Conservation (phyloP, 2,797 vertebrate genomes). For the Tiaroga cobitis region DNA sequence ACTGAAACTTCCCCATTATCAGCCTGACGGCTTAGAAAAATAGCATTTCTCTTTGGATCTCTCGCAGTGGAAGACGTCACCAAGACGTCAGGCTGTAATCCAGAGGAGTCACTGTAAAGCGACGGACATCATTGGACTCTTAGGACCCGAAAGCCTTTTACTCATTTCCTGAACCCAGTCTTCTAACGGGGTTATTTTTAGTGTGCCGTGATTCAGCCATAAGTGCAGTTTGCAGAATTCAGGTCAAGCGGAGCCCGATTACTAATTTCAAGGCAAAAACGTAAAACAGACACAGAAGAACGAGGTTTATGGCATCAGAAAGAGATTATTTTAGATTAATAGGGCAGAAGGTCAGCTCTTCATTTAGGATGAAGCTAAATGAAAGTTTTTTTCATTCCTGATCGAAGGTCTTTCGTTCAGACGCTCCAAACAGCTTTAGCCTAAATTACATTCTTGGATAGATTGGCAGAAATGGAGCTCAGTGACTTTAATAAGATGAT, state of each 20-base stretch:
- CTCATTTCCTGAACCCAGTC: conserved; percentile 47
- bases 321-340: conserved; percentile 47
- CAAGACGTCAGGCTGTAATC: conserved; percentile 7
- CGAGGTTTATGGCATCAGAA: conserved; percentile 34
- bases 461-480: conserved; percentile 28
- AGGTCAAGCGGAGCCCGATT: conserved; percentile 47
- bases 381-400: background rate
- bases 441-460: conserved; percentile 26
- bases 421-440: conserved; percentile 8
- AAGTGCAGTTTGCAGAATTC: conserved; percentile 19
- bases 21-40: background rate
- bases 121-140: background rate
- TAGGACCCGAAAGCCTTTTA: conserved; percentile 25
- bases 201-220: conserved; percentile 47
- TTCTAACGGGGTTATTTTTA: conserved; percentile 30
- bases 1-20: background rate
- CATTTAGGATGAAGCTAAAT: conserved; percentile 34
- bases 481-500: conserved; percentile 11
- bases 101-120: background rate
- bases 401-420: background rate
- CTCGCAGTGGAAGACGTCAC: conserved; percentile 7
- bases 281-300: conserved; percentile 3
- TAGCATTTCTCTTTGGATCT: background rate
- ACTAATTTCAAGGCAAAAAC: conserved; percentile 14
- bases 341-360: conserved; percentile 35